phyloP scores from a whole-genome alignment of 2,113 vertebrate genomes.

The Dissostichus mawsoni region DNA sequence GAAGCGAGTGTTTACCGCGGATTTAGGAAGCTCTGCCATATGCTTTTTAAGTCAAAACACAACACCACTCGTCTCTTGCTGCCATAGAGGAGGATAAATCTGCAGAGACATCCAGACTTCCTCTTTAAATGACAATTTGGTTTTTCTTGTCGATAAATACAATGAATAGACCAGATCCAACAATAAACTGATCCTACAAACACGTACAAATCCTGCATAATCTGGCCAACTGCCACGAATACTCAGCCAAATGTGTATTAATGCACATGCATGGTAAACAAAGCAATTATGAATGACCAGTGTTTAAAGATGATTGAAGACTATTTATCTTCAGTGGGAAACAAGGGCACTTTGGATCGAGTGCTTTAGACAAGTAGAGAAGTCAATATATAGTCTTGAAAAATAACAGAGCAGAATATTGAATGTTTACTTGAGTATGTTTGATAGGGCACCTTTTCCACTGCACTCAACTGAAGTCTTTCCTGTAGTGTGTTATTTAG shows the following conservation, averaged over 20 bases:
- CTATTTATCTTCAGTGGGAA: too few species aligned
- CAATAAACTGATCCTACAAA: background rate
- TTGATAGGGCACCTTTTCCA: background rate
- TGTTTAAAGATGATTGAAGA: background rate
- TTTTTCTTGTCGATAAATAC: background rate
- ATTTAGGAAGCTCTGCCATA: too few species aligned
- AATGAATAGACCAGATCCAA: background rate
- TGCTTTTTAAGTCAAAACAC: background rate
- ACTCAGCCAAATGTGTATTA: conserved; percentile 1
- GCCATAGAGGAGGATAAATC: background rate
- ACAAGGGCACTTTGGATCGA: background rate
- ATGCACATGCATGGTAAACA: background rate
- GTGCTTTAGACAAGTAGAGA: background rate
- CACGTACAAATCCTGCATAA: background rate
- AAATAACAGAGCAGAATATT: too few species aligned
- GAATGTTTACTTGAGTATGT: background rate
- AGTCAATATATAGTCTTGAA: background rate
- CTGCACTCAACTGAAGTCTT: background rate
- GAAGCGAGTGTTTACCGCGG: conserved; percentile 57
- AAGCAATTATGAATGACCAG: background rate
- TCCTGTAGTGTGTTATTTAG: too few species aligned
- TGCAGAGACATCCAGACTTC: background rate
- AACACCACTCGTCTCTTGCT: background rate
- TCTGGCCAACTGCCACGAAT: background rate
- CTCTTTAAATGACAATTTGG: background rate